Base-by-base conservation (phyloP, 2,797 vertebrate genomes). In the Myripristis murdjan region DNA sequence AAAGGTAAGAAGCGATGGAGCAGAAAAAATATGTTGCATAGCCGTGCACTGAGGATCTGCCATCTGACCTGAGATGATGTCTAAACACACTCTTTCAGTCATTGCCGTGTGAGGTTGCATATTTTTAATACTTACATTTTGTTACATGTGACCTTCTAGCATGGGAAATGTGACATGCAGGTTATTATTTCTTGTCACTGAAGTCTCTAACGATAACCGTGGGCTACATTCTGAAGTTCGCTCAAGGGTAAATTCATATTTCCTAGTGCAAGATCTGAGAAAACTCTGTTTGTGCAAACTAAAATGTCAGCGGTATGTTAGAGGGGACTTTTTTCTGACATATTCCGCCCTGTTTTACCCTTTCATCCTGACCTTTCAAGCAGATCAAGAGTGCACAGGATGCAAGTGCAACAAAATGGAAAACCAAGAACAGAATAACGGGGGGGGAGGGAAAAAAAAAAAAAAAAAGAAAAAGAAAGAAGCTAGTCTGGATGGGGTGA, bases 321-420 rank as follows among this genome's bases (percentile, higher is more conserved):
- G 1, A 6, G 59, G 9, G 23, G 37, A 5, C 2, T 5, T 18
- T 57, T 63, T 33, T 59, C 14, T 44, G 46, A 48, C 14, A 51
- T 28, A 48, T 24, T 52, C 23, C 37, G 15, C 20, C 33, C 35
- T 48, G 37, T 64, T 18, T 60, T 20, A 48, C 31, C 39, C 20
- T 16, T 37, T 37, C 35, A 12, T 62, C 43, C 48, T 61, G 23
- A 51, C 12, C 26, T 62, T 66, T 55, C 2, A 35, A 69, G 77
- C 95, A 96, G 96, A 97, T 96, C 93, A 93, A 93, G 90, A 96
- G 94, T 95, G 95, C 95, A 95, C 95, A 96, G 93, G 93, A 96
- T 93, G 91, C 92, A 96, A 96, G 78, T 47, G 81, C 61, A 89
- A 93, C 81, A 86, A 89, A 93, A 93, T 88, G 82, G 88, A 89